Conservation (phyloP, 2,888 invertebrate genomes). For the Phortica okadai region DNA sequence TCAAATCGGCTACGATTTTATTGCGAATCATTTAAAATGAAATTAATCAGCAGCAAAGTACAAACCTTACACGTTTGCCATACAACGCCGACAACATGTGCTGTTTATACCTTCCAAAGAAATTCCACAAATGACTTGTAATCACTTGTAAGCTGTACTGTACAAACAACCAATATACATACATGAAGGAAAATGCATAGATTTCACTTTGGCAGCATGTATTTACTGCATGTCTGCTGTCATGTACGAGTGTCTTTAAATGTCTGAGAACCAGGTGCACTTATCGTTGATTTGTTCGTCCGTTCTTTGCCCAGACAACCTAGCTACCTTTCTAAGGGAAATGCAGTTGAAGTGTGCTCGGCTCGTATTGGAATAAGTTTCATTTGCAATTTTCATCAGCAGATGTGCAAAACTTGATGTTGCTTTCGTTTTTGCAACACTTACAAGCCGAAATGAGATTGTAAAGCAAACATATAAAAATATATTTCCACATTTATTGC, state of each 20-base stretch:
- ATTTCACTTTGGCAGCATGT: background rate
- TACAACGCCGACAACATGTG: background rate
- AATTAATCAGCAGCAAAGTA: conserved; percentile 56
- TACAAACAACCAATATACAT: background rate
- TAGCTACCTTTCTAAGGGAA: background rate
- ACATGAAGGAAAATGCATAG: too few relatives aligned
- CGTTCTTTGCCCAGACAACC: background rate
- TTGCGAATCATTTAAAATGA: conserved; percentile 58
- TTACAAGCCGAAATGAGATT: conserved; percentile 31
- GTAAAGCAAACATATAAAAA: conserved; percentile 7
- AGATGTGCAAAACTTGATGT: conserved; percentile 48
- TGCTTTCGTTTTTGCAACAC: conserved; percentile 48
- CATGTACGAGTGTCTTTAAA: background rate
- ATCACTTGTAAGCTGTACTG: conserved; percentile 35
- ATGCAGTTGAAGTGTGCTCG: conserved; percentile 43
- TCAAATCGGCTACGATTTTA: conserved; percentile 36
- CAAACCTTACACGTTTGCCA: background rate
- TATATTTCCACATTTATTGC: conserved; percentile 23
- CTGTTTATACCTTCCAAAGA: background rate
- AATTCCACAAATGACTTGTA: background rate
- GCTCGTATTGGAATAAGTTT: conserved; percentile 47
- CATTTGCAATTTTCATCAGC: conserved; percentile 69
- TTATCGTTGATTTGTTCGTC: conserved; percentile 66
- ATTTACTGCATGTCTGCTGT: background rate
- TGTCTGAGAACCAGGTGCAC: conserved; percentile 55